Conservation (phyloP, 23 tunicate genomes). For the Halocynthia aurantium region DNA sequence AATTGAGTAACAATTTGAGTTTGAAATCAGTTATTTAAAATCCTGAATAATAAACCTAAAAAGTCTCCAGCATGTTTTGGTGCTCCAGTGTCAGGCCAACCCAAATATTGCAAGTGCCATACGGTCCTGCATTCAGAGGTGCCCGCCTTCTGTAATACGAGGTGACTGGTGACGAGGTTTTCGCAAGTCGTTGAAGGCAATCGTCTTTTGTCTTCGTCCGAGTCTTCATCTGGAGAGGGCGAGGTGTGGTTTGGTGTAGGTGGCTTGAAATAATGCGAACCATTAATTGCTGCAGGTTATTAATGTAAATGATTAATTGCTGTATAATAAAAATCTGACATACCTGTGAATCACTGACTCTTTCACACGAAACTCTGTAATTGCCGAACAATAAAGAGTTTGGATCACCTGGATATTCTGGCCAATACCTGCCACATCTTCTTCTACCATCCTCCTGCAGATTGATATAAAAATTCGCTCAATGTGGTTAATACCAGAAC, state of each 20-base stretch:
- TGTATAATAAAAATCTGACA: background rate
- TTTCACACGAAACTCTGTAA: slow-evolving; percentile 27
- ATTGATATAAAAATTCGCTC: background rate
- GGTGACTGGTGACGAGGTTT: slow-evolving; percentile 44
- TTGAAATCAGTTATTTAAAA: background rate
- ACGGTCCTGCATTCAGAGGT: slow-evolving; percentile 45
- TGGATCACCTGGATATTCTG: slow-evolving; percentile 48
- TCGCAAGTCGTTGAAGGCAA: slow-evolving; percentile 15
- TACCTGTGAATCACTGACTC: slow-evolving; percentile 12
- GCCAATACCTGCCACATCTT: slow-evolving; percentile 78
- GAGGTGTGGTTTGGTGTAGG: slow-evolving; percentile 8
- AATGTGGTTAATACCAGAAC: background rate
- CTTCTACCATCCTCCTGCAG: slow-evolving; percentile 61
- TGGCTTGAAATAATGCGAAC: background rate
- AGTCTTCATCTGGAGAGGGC: background rate
- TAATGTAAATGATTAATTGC: background rate
- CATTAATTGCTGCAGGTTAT: background rate
- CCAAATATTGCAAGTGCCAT: slow-evolving; percentile 43
- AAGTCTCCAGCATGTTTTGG: slow-evolving; percentile 61
- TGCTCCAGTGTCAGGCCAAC: slow-evolving; percentile 31
- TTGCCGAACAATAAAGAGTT: slow-evolving; percentile 45
- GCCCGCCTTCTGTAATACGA: slow-evolving; percentile 56
- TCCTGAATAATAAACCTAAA: slow-evolving; percentile 30
- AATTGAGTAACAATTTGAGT: background rate
- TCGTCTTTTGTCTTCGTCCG: background rate